Base-by-base conservation (phyloP, 2,113 vertebrate genomes). In the Potamarius usumacintae region DNA sequence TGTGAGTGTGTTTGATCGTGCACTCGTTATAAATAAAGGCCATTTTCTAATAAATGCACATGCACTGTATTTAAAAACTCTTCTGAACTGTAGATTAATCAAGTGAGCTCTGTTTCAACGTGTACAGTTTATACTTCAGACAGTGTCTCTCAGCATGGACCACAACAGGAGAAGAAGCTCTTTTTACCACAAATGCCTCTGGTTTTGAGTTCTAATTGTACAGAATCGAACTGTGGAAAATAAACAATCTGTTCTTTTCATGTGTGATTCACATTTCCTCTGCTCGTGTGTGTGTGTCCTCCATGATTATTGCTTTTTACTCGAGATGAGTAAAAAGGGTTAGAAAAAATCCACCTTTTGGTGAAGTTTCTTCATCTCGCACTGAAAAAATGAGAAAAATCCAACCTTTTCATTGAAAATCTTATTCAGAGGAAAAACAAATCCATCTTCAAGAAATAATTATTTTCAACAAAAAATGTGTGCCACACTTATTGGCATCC, bases 151-250 rank as follows among this genome's bases (percentile, higher is more conserved):
- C 92, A 92, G 92, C 80, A 78, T 53, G 62, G 80, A 48, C 71
- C 74, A 50, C 65, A 34, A 30, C 71, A 10, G 20, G 18, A 34
- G 58, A 80, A 30, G 52, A 60, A 62, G 85, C 87, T 87, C 82
- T 0, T 42, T 87, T 90, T 89, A 92, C 93, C 93, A 0, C 78
- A 93, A 93, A 92, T 92, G 93, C 93, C 92, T 95, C 88, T 87
- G 79, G 25, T 90, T 92, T 34, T 81, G 74, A 93, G 86, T 88
- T 87, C 90, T 91, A 84, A 92, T 91, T 94, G 93, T 94, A 94
- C 93, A 94, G 91, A 90, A 77, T 88, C 88, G 89, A 63, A 89
- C 82, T 86, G 87, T 89, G 72, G 92, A 87, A 94, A 94, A 94
- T 95, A 95, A 94, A 34, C 5, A 12, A 9, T 60, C 84, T 88